phyloP scores from a whole-genome alignment of 1,140 invertebrate genomes.

The Bombus consobrinus region DNA sequence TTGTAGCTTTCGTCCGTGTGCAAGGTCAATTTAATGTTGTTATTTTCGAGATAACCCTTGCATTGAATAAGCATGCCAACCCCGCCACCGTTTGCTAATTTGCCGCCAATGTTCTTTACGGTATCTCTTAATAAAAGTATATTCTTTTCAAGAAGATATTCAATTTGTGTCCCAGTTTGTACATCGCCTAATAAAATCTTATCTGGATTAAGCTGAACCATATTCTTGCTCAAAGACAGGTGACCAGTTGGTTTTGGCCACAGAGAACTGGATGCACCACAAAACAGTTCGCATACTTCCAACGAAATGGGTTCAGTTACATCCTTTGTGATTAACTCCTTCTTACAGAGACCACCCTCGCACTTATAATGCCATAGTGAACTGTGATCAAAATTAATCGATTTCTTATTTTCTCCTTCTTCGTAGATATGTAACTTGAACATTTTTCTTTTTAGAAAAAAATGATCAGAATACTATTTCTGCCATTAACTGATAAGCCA shows the following conservation, averaged over 20 bases:
- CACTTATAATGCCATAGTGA: slow-evolving; percentile 79
- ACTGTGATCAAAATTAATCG: slow-evolving; percentile 49
- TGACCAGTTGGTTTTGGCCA: slow-evolving; percentile 89
- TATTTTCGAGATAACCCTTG: slow-evolving; percentile 46
- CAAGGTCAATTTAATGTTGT: slow-evolving; percentile 79
- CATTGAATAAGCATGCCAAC: slow-evolving; percentile 74
- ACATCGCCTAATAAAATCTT: slow-evolving; percentile 82
- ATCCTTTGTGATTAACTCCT: slow-evolving; percentile 70
- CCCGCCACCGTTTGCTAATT: slow-evolving; percentile 63
- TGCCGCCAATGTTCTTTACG: slow-evolving; percentile 39
- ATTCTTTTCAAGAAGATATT: slow-evolving; percentile 79
- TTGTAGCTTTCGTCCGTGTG: slow-evolving; percentile 88
- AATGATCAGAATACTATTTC: not conserved
- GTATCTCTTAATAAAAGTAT: slow-evolving; percentile 74
- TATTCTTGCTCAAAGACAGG: slow-evolving; percentile 84
- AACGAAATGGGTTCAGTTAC: slow-evolving; percentile 66
- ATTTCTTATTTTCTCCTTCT: not conserved
- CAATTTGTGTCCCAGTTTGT: slow-evolving; percentile 75
- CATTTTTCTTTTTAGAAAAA: not conserved
- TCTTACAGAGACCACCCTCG: slow-evolving; percentile 73
- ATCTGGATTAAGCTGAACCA: slow-evolving; percentile 85
- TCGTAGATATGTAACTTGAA: not conserved
- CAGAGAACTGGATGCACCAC: slow-evolving; percentile 83
- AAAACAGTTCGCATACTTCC: slow-evolving; percentile 78
- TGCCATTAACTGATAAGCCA: not conserved